Base-by-base conservation (phyloP, 2,797 vertebrate genomes). In the Pagetopsis macropterus region DNA sequence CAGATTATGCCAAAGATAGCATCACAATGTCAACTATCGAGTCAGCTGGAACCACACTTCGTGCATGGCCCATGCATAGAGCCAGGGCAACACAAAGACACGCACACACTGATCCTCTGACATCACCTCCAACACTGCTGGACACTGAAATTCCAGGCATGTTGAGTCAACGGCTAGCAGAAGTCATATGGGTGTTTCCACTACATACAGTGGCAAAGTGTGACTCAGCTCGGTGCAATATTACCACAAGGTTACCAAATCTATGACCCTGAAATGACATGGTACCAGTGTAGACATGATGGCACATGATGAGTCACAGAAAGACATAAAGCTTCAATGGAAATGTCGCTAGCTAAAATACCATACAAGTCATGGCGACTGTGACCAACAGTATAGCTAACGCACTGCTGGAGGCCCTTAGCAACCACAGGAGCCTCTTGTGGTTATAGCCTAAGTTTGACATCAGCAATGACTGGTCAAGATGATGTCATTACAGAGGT, bases 171-270 rank as follows among this genome's bases (percentile, higher is more conserved):
- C 1, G 10, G 33, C 57, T 41, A 72, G 59, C 74, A 40, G 77
- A 37, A 46, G 65, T 79, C 81, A 75, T 74, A 65, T 70, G 72
- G 64, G 79, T 45, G 76, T 72, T 72, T 54, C 67, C 44, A 57
- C 31, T 48, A 61, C 40, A 64, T 50, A 70, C 43, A 52, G 31
- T 65, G 61, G 62, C 43, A 60, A 66, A 72, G 45, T 41, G 54
- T 86, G 83, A 90, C 63, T 91, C 74, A 76, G 14, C 69, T 17
- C 57, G 45, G n/a, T 37, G 19, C 41, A 65, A 65, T 83, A 52
- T 62, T 23, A 77, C 45, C 15, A 62, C 44, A 72, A 74, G 50
- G 4, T 72, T 48, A 76, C 31, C 40, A 62, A 64, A 79, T 37
- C 10, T 27, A 21, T 49, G 58, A 67, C 59, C 64, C 46, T 1